Evolutionary conservation across 2,888 invertebrate species (phyloP).

Genomic region (Chrysotoxum bicinctum): DNA sequence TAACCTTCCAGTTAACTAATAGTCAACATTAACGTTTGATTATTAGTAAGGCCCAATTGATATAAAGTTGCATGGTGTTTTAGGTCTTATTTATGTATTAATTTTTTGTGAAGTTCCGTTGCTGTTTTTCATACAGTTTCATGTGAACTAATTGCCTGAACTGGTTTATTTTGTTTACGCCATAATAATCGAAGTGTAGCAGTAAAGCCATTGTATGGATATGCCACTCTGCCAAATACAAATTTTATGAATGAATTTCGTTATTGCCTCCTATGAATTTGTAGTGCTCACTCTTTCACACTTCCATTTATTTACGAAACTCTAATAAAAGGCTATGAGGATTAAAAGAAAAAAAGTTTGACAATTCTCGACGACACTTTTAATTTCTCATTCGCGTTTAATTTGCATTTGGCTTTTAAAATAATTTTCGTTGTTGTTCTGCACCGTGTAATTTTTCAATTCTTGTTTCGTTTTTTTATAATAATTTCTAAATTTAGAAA

Average conservation of each 20-base stretch:
- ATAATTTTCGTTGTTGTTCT: slow-evolving; percentile 36
- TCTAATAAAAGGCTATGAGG: background rate
- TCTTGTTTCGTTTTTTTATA: slow-evolving; percentile 48
- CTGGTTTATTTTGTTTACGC: background rate
- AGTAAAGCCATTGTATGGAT: background rate
- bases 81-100: too few species aligned
- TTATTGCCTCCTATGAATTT: slow-evolving; percentile 15
- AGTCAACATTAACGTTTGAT: too few species aligned
- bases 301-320: slow-evolving; percentile 61
- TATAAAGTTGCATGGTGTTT: too few species aligned
- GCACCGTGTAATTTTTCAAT: slow-evolving; percentile 53
- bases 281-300: slow-evolving; percentile 32
- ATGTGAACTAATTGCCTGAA: background rate
- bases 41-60: too few species aligned
- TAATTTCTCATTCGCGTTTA: slow-evolving; percentile 6
- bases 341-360: slow-evolving; percentile 28
- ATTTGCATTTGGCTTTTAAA: slow-evolving; percentile 16
- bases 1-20: too few species aligned
- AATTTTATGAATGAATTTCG: slow-evolving; percentile 56
- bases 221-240: background rate
- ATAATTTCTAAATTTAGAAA: slow-evolving; percentile 71
- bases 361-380: slow-evolving; percentile 45
- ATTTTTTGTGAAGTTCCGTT: too few species aligned
- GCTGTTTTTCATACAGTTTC: too few species aligned
- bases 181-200: background rate